These are phyloP conservation scores for Eledone cirrhosa DNA, from an alignment of 2,888 invertebrate genomes.

Conservation along the genomic window DNA sequence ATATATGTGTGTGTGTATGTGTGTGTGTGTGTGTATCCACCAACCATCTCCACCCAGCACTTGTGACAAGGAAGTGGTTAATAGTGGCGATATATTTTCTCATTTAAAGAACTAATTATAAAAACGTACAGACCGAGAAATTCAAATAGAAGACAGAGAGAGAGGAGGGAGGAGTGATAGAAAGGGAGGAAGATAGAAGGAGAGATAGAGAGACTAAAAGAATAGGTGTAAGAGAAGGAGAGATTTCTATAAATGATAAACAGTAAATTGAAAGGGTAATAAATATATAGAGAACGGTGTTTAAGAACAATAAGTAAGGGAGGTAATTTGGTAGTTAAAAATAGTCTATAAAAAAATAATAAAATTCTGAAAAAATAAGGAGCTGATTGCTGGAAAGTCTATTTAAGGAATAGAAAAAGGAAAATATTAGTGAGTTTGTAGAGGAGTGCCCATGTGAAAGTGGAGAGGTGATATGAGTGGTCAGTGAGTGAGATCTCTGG, in stretches of 20 bases:
- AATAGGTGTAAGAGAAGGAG: background rate
- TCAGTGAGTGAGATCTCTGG: no score
- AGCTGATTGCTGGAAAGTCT: background rate
- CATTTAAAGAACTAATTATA: no score
- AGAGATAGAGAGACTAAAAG: background rate
- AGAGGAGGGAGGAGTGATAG: background rate
- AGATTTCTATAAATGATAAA: background rate
- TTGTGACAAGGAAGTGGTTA: no score
- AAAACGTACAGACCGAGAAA: background rate
- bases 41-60: no score
- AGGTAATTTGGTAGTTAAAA: background rate
- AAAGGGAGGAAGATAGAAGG: background rate
- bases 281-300: background rate
- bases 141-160: background rate
- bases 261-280: background rate
- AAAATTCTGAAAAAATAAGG: background rate
- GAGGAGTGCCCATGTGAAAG: no score
- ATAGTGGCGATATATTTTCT: no score
- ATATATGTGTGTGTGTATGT: no score
- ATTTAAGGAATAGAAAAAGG: background rate
- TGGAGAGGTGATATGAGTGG: no score
- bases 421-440: background rate
- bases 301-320: background rate
- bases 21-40: no score
- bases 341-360: background rate